Base-by-base conservation (phyloP, 2,797 vertebrate genomes). In the Emys orbicularis region DNA sequence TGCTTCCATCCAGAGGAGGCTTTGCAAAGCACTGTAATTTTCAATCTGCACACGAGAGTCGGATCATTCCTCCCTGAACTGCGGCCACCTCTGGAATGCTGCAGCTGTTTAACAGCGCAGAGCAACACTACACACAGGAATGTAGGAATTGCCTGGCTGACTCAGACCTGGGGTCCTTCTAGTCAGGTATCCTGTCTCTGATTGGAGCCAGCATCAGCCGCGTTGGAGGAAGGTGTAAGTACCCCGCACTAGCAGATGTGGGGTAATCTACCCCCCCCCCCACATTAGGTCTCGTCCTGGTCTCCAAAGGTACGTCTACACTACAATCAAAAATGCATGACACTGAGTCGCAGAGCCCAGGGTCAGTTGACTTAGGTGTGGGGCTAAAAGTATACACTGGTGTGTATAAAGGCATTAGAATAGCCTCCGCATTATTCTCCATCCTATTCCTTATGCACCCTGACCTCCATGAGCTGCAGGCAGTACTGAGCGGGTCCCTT, bases 401-500 rank as follows among this genome's bases (percentile, higher is more conserved):
- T 6, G 44, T 7, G 44, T 44, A 44, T 37, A 37, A 37, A 37
- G 13, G 13, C 13, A 61, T 61, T 29, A 31, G 29, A 12, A 59
- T 54, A 54, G 21, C 23, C 54, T 25, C 23, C 4, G 9, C 10
- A 25, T 54, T 61, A 61, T 61, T 31, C 59, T 61, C 31, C 29
- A 34, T 7, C 57, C 31, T 13, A 61, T 34, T 34, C 59, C 31
- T 16, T 34, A 34, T 34, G 59, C 59, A 34, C 31, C 31, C 4
- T 8, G 31, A 34, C 8, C 44, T 86, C 19, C 59, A 61, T 15
- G 15, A 61, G 50, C 3, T 8, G 7, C 19, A 29, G 1, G 12
- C 8, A 41, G 56, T 81, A 5, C 56, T 16, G 47, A 34, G 6
- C 18, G 31, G 59, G 59, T 0, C 0, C n/a, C 0, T 1, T 79